These are phyloP conservation scores for Salvelinus sp. DNA, from an alignment of 2,113 vertebrate species.

Conservation along the genomic window DNA sequence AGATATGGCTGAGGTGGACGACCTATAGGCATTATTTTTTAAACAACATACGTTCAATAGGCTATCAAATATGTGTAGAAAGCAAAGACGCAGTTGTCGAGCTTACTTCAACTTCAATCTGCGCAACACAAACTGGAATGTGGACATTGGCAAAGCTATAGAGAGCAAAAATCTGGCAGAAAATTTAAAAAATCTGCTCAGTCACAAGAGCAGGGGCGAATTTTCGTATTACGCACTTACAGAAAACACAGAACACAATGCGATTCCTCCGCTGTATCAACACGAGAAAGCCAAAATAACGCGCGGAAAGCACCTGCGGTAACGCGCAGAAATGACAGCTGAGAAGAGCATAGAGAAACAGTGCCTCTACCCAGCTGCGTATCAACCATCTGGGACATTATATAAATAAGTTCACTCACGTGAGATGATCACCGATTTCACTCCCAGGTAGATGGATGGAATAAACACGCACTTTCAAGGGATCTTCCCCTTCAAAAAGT, in stretches of 20 bases:
- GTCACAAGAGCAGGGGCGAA: background rate
- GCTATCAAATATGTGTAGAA: background rate
- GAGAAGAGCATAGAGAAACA: background rate
- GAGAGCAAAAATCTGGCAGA: no score
- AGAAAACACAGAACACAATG: background rate
- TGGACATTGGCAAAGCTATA: conserved; percentile 56
- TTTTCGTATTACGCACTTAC: background rate
- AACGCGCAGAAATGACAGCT: conserved; percentile 6
- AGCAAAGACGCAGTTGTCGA: conserved; percentile 44
- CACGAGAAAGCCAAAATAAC: background rate
- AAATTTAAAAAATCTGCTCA: background rate
- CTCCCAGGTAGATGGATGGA: conserved; percentile 16
- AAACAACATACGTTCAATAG: no score
- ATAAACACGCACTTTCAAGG: conserved; percentile 23
- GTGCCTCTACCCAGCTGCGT: background rate
- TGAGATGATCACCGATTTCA: conserved; percentile 6
- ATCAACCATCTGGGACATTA: conserved; percentile 11
- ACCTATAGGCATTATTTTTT: no score
- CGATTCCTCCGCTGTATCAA: background rate
- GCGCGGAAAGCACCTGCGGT: conserved; percentile 55
- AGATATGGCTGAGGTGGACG: no score
- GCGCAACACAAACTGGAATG: conserved; percentile 74
- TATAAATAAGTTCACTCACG: conserved; percentile 41
- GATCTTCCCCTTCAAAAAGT: conserved; percentile 36
- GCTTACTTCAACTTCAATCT: conserved; percentile 65